A percentile compares a stretch with the other conserved stretches of the same genome.
phyloP scores from a whole-genome alignment of 2,113 vertebrate genomes.

The Girardinichthys multiradiatus region DNA sequence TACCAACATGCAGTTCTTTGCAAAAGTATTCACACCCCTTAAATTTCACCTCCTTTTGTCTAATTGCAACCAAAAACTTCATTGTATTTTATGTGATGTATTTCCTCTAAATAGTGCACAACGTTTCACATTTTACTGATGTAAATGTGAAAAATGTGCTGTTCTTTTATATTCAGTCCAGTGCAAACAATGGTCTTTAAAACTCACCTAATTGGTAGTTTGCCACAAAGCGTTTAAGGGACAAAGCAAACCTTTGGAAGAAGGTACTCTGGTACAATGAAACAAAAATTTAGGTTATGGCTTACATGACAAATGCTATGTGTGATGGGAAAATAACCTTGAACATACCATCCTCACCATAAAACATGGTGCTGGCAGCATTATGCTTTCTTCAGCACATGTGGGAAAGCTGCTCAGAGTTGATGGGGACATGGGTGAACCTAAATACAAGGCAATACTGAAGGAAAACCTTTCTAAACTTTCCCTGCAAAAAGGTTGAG shows the following conservation, averaged over 20 bases:
- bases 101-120: not conserved
- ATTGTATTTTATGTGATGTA: not conserved
- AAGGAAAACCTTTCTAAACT: not conserved
- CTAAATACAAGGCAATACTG: not conserved
- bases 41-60: not conserved
- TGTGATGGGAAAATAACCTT: too few relatives aligned
- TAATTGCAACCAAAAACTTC: not conserved
- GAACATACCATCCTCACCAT: not conserved
- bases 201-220: too few relatives aligned
- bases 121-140: too few relatives aligned
- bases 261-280: not conserved
- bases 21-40: too few relatives aligned
- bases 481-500: not conserved
- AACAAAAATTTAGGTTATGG: too few relatives aligned
- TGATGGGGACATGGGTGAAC: not conserved
- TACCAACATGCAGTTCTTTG: too few relatives aligned
- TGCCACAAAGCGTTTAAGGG: too few relatives aligned
- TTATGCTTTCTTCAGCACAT: not conserved
- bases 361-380: not conserved
- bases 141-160: too few relatives aligned
- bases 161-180: not conserved
- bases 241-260: not conserved
- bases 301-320: too few relatives aligned
- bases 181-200: not conserved
- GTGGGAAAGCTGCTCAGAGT: not conserved